phyloP scores from a whole-genome alignment of 35 echinoderm and acorn worm genomes.

The Nesometra sesokonis region DNA sequence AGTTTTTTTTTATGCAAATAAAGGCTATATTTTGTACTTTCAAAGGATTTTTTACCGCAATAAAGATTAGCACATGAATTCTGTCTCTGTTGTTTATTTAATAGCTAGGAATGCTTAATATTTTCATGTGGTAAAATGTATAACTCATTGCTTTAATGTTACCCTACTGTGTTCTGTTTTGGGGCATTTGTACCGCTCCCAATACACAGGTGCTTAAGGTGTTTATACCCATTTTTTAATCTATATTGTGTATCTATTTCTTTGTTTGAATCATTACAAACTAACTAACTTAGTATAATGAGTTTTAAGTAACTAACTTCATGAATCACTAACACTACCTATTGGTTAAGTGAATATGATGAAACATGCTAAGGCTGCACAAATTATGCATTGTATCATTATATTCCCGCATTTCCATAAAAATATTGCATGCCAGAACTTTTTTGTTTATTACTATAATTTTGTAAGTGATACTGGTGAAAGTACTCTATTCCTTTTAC shows the following conservation, averaged over 20 bases:
- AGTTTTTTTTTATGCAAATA: neutral
- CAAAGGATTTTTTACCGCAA: neutral
- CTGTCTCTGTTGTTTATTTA: neutral
- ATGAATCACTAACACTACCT: neutral
- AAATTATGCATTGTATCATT: neutral
- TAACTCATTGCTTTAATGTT: neutral
- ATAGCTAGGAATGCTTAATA: neutral
- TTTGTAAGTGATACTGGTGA: neutral
- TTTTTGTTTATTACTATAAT: neutral
- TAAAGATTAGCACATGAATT: neutral
- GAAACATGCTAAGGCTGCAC: neutral
- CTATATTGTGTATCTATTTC: neutral
- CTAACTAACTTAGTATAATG: neutral
- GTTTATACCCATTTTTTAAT: neutral
- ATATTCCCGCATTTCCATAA: neutral
- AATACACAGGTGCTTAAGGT: neutral
- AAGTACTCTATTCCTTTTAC: neutral
- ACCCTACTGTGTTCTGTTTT: no score
- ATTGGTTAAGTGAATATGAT: neutral
- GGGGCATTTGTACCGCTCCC: neutral
- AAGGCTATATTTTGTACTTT: conserved; percentile 1
- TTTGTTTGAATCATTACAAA: neutral
- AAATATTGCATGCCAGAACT: neutral
- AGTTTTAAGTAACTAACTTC: neutral
- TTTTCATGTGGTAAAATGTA: neutral